These are phyloP conservation scores for Danio albolineatus DNA, from an alignment of 2,797 vertebrate genomes.

Conservation along the genomic window DNA sequence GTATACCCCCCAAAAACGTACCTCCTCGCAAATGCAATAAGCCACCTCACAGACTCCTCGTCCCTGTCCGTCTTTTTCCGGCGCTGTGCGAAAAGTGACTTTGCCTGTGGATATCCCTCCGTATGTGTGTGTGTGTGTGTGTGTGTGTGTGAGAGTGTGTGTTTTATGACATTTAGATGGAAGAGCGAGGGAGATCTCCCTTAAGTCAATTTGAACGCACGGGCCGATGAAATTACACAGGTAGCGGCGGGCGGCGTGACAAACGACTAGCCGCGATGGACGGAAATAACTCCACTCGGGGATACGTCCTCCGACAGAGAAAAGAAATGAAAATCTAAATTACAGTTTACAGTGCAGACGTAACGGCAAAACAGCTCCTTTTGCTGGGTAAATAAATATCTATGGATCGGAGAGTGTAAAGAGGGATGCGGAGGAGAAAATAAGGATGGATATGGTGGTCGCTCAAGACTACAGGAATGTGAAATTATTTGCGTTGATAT, in stretches of 20 bases:
- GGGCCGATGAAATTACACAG: conserved; percentile 78
- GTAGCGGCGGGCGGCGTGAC: conserved; percentile 71
- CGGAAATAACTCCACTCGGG: conserved; percentile 73
- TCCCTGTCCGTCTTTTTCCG: conserved; percentile 60
- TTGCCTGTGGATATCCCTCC: conserved; percentile 65
- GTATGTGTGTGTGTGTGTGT: conserved; percentile 61
- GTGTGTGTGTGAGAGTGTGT: conserved; percentile 56
- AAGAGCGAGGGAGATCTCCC: conserved; percentile 68
- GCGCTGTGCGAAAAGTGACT: conserved; percentile 59
- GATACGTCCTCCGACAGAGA: conserved; percentile 60
- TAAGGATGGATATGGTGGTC: conserved; percentile 15
- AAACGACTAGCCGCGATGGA: conserved; percentile 73
- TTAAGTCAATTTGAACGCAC: conserved; percentile 80
- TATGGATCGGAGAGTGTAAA: conserved; percentile 48
- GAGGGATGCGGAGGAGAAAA: conserved; percentile 25
- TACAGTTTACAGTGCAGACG: conserved; percentile 59
- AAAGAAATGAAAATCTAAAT: conserved; percentile 63
- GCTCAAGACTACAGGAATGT: neutral
- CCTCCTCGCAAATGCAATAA: conserved; percentile 67
- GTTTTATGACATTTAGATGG: conserved; percentile 74
- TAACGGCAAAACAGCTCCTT: conserved; percentile 54
- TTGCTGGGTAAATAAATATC: conserved; percentile 55
- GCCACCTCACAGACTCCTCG: conserved; percentile 59
- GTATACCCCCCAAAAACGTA: conserved; percentile 68
- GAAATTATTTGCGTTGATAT: neutral